Conservation (phyloP, 2,113 vertebrate genomes). For the Oostethus manadensis region DNA sequence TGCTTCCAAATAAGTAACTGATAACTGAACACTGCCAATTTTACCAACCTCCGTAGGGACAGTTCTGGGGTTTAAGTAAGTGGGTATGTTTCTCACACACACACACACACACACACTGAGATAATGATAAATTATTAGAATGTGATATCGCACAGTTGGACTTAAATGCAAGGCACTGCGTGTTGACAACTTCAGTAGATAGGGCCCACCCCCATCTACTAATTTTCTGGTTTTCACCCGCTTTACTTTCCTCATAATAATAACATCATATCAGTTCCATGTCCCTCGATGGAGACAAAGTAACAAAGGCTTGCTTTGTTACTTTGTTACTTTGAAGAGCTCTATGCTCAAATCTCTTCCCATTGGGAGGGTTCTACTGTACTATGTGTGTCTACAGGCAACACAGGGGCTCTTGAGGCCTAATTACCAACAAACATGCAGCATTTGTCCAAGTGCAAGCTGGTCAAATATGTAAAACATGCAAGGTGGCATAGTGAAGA, state of each 20-base stretch:
- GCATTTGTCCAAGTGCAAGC: background rate
- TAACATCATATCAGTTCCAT: background rate
- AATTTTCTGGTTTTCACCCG: no score
- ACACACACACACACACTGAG: conserved; percentile 6
- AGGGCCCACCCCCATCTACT: background rate
- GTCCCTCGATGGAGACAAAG: background rate
- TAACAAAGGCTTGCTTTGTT: background rate
- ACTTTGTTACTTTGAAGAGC: no score
- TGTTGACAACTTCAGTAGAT: background rate
- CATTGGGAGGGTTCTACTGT: background rate
- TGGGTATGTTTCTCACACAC: conserved; percentile 2
- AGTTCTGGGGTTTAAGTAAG: conserved; percentile 8
- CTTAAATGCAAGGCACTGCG: conserved; percentile 15
- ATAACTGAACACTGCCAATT: conserved; percentile 11
- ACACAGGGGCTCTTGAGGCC: background rate
- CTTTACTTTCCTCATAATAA: background rate
- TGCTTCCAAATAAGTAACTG: conserved; percentile 37
- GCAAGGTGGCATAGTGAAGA: background rate
- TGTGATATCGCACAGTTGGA: conserved; percentile 25
- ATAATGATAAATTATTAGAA: conserved; percentile 11
- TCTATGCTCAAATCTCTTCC: background rate
- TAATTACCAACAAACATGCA: background rate
- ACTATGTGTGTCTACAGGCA: background rate
- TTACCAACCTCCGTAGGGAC: background rate
- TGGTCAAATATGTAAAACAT: background rate